Percentiles rank a stretch among this genome's conserved stretches.
phyloP scores from a whole-genome alignment of 2,888 invertebrate species.

The Mylabris sibirica region DNA sequence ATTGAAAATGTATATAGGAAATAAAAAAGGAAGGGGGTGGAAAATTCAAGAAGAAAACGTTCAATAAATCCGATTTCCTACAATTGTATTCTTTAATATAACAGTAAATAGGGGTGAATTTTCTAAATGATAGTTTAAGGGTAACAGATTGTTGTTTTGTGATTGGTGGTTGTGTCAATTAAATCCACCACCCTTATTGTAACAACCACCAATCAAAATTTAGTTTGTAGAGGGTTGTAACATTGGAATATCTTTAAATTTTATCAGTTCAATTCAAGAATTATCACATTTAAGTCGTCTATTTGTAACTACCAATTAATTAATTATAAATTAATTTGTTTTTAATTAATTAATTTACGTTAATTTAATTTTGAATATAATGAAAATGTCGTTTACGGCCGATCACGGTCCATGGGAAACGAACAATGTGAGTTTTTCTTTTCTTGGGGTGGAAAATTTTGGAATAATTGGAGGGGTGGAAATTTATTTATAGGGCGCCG shows the following conservation, averaged over 20 bases:
- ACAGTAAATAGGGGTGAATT: neutral
- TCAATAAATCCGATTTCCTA: neutral
- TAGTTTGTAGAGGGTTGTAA: neutral
- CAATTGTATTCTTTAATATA: neutral
- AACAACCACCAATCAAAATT: neutral
- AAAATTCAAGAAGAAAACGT: neutral
- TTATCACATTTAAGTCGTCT: neutral
- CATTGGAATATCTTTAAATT: neutral
- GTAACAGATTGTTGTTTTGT: neutral
- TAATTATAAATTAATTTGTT: neutral
- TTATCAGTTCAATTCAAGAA: neutral
- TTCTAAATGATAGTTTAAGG: neutral
- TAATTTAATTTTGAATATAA: constrained; percentile 32
- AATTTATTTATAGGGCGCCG: constrained; percentile 46
- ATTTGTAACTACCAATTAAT: neutral
- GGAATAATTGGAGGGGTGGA: neutral
- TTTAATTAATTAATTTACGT: neutral
- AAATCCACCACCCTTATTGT: neutral
- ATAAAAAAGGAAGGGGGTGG: neutral
- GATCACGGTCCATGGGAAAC: constrained; percentile 59
- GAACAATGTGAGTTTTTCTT: constrained; percentile 51
- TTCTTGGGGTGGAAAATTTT: neutral
- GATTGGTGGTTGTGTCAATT: neutral
- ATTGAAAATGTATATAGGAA: neutral
- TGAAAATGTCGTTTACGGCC: constrained; percentile 61